These are phyloP conservation scores for Mimas tiliae DNA, from an alignment of 2,888 invertebrate genomes.

Conservation along the genomic window DNA sequence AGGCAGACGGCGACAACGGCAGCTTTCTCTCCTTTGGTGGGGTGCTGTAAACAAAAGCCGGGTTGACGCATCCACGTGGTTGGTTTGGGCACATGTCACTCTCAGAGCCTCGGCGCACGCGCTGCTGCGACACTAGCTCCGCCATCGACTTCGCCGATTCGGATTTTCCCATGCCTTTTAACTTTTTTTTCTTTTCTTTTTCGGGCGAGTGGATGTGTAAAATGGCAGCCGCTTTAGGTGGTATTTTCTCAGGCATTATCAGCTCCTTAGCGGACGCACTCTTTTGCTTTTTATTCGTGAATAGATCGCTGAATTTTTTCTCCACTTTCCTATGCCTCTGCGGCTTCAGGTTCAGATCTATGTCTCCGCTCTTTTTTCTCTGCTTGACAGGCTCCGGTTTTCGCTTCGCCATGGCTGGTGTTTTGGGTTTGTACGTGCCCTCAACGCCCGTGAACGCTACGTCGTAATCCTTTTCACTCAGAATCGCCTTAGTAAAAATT, in stretches of 20 bases:
- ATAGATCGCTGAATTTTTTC: constrained; percentile 79
- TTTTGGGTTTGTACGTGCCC: constrained; percentile 77
- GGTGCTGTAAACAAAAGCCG: constrained; percentile 80
- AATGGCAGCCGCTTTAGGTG: constrained; percentile 86
- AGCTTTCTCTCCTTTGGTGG: constrained; percentile 79
- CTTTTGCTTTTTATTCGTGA: constrained; percentile 77
- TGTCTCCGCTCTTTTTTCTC: constrained; percentile 73
- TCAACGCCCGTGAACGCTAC: constrained; percentile 76
- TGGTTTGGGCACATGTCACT: constrained; percentile 70
- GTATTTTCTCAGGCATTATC: constrained; percentile 79
- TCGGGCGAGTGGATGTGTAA: constrained; percentile 83
- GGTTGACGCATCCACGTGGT: constrained; percentile 72
- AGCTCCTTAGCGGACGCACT: constrained; percentile 75
- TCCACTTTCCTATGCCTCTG: constrained; percentile 70
- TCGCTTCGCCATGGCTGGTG: constrained; percentile 76
- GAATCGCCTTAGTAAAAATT: constrained; percentile 68
- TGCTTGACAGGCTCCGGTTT: constrained; percentile 65
- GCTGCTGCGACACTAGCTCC: constrained; percentile 58
- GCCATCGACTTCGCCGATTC: constrained; percentile 72
- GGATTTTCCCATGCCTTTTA: constrained; percentile 71
- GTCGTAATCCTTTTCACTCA: constrained; percentile 74
- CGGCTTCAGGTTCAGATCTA: constrained; percentile 73
- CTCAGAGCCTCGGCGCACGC: constrained; percentile 75
- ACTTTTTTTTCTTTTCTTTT: constrained; percentile 67
- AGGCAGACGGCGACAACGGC: constrained; percentile 74